A percentile compares a stretch with the other conserved stretches of the same genome.
Evolutionary conservation across 92 coral and sea anemone species (phyloP).

Genomic region (Paragorgia papillata): DNA sequence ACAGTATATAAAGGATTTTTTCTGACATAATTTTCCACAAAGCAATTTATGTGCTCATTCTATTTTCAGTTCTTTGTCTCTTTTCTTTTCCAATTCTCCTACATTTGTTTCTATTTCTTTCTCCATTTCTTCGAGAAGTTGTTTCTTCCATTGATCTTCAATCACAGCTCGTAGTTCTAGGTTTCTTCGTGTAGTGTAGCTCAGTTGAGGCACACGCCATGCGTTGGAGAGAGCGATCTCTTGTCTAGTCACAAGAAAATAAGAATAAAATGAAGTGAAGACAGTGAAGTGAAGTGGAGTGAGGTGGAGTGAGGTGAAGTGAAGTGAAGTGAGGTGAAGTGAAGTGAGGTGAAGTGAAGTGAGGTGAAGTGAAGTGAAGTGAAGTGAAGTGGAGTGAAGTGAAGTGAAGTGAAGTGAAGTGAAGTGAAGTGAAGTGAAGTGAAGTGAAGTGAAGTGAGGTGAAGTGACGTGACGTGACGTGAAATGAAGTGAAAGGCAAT

Average conservation of each 20-base stretch:
- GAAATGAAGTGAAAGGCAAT: too few relatives aligned
- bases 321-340: too few relatives aligned
- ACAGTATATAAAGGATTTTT: too few relatives aligned
- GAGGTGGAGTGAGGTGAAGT: neutral
- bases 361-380: too few relatives aligned
- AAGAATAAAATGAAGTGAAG: neutral
- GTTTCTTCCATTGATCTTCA: slow-evolving; percentile 92
- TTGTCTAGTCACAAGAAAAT: slow-evolving; percentile 60
- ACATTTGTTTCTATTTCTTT: slow-evolving; percentile 42
- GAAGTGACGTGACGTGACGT: neutral
- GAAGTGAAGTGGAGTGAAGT: too few relatives aligned
- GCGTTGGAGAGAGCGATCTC: slow-evolving; percentile 89
- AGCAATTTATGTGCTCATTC: too few relatives aligned
- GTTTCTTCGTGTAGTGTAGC: slow-evolving; percentile 77
- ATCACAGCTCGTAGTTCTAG: slow-evolving; percentile 81
- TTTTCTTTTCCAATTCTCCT: slow-evolving; percentile 15
- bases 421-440: too few relatives aligned
- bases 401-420: neutral
- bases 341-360: too few relatives aligned
- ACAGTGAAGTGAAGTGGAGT: too few relatives aligned
- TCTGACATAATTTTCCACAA: too few relatives aligned
- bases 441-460: neutral
- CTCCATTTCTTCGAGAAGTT: slow-evolving; percentile 78
- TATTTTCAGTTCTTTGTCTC: slow-evolving; percentile 14
- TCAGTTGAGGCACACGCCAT: slow-evolving; percentile 71